Base-by-base conservation (phyloP, 2,888 invertebrate species). In the Pycnomerus fuliginosus region DNA sequence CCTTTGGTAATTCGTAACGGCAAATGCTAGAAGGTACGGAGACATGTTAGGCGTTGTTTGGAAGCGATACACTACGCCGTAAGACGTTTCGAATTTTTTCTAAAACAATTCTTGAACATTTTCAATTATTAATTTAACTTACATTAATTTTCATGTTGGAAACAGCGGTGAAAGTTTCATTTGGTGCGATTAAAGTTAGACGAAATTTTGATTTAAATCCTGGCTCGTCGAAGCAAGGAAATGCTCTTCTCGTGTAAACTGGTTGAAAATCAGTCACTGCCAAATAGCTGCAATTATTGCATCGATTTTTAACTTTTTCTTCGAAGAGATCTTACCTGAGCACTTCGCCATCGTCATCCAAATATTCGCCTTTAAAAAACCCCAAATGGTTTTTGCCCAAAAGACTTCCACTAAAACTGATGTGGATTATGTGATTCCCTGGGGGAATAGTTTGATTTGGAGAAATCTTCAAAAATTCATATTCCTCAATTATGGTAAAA, bases 331-430 rank as follows among this genome's bases (percentile, higher is more conserved):
- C 53, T 52, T 37, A 55, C 57, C 44, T 51, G 31, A n/a, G n/a
- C n/a, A 46, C 1, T 7, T 4, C 30, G 11, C 42, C 24, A 2
- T 35, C 45, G 3, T 50, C 31, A 33, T 51, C 32, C 8, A 36
- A 31, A 39, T 38, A 54, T 14, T 36, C 15, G 1, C 50, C 52
- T 40, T 49, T 53, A 66, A 87, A 87, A 40, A 89, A 77, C 3
- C 89, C 89, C 35, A 82, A 78, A 56, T 84, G 80, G n/a, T n/a
- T n/a, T 48, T 79, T 80, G 44, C 78, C 74, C n/a, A 76, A 76
- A 55, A 85, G 71, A 41, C 72, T 74, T 0, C 88, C 88, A 44
- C 68, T 69, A 58, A 83, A 90, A 27, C 77, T 68, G 33, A 88
- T 74, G 32, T 69, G 61, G 14, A 87, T 64, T 13, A 74, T 67